These are phyloP conservation scores for Zele albiditarsus DNA, from an alignment of 2,888 invertebrate genomes.

Conservation along the genomic window DNA sequence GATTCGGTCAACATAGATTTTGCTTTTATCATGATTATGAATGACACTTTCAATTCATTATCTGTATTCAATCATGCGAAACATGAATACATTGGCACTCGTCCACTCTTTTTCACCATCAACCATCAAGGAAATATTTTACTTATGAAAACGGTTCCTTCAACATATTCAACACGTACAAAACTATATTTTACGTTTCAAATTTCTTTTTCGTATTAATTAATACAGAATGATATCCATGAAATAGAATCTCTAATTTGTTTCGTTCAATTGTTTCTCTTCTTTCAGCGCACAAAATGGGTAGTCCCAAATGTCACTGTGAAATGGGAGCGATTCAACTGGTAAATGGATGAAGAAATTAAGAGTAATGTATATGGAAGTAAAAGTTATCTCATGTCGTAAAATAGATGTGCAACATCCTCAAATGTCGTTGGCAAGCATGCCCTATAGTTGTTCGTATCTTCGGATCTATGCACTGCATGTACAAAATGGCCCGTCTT, in stretches of 20 bases:
- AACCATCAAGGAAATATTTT: constrained; percentile 5
- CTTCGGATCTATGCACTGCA: neutral
- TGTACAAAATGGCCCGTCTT: neutral
- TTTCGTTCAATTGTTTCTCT: neutral
- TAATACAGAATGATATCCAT: constrained; percentile 21
- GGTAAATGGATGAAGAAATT: neutral
- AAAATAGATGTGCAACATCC: constrained; percentile 17
- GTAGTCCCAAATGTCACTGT: neutral
- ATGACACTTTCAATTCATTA: neutral
- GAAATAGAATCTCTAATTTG: constrained; percentile 6
- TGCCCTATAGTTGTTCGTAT: neutral
- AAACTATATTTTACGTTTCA: constrained; percentile 48
- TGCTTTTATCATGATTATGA: neutral
- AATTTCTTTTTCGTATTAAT: constrained; percentile 25
- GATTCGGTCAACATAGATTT: constrained; percentile 4
- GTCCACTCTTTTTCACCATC: neutral
- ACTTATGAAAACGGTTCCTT: constrained; percentile 63
- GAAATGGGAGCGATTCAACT: neutral
- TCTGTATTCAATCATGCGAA: neutral
- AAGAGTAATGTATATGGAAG: neutral
- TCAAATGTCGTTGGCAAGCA: neutral
- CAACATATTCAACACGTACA: constrained; percentile 58
- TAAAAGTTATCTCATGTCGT: constrained; percentile 3
- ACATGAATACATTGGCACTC: neutral
- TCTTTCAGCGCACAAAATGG: neutral